Evolutionary conservation across 37 sponge, comb jelly and placozoan genomes (phyloP).

Genomic region (Aplysina aerophoba): DNA sequence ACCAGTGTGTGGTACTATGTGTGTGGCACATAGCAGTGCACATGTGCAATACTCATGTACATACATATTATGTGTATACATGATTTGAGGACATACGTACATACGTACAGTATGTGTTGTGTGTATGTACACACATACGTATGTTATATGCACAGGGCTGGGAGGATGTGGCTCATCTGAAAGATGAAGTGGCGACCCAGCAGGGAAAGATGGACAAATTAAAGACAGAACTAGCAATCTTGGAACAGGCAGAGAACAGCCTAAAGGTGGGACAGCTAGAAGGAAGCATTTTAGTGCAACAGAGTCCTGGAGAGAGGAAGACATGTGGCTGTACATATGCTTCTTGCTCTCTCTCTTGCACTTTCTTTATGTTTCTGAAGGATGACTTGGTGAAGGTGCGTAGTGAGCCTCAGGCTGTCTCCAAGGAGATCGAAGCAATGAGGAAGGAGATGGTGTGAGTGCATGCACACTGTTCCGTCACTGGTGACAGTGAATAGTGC

Average conservation of each 20-base stretch:
- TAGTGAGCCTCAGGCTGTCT: background rate
- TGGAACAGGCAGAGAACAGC: slow-evolving; percentile 6
- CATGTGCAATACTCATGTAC: background rate
- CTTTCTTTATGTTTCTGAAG: background rate
- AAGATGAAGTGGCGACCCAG: background rate
- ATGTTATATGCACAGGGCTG: background rate
- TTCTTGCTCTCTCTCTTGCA: no score
- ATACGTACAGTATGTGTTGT: background rate
- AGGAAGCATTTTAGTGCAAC: no score
- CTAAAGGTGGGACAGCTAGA: background rate
- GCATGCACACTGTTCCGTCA: background rate
- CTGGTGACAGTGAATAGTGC: no score
- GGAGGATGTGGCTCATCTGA: slow-evolving; percentile 4
- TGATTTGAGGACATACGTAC: background rate
- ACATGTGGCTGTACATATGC: no score
- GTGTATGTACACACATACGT: no score
- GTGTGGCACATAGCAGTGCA: background rate
- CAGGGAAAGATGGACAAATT: background rate
- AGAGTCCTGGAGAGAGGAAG: no score
- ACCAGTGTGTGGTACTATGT: background rate
- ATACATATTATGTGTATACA: background rate
- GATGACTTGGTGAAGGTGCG: slow-evolving; percentile 29
- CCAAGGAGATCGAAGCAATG: slow-evolving; percentile 17
- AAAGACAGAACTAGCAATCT: background rate
- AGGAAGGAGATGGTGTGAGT: slow-evolving; percentile 18